Evolutionary conservation across 2,888 invertebrate species (phyloP).

Genomic region (Sepiola atlantica): DNA sequence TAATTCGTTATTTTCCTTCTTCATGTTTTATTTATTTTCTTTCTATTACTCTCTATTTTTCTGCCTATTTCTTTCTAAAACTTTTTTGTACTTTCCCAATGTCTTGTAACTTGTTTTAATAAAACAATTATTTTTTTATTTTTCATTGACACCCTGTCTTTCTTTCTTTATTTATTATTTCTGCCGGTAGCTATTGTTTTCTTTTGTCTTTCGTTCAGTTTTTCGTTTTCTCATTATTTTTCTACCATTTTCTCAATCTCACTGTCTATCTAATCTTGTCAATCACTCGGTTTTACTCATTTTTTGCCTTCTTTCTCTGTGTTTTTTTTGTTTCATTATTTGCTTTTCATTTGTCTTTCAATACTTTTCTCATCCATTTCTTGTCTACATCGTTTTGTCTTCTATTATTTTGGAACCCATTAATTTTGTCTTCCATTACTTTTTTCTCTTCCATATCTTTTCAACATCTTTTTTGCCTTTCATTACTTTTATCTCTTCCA

Average conservation of each 20-base stretch:
- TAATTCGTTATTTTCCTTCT: no score
- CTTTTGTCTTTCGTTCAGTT: background rate
- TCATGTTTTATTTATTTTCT: no score
- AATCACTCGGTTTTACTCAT: background rate
- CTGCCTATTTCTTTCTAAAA: background rate
- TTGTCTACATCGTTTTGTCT: background rate
- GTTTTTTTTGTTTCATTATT: background rate
- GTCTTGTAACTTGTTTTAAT: no score
- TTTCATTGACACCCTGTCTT: background rate
- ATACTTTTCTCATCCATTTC: background rate
- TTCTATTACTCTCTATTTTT: background rate
- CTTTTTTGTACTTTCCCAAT: no score
- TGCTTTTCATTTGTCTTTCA: background rate
- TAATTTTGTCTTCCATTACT: no score
- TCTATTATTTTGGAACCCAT: background rate
- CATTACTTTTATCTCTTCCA: no score
- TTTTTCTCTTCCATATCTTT: no score
- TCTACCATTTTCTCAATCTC: background rate
- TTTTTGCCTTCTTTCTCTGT: background rate
- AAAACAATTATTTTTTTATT: background rate
- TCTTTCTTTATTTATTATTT: no score
- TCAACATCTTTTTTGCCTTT: no score
- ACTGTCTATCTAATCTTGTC: background rate
- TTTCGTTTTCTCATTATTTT: background rate
- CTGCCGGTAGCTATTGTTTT: no score